Percentiles rank a stretch among this genome's conserved stretches.
phyloP scores from a whole-genome alignment of 2,888 invertebrate genomes.

The Epicampocera succincta region DNA sequence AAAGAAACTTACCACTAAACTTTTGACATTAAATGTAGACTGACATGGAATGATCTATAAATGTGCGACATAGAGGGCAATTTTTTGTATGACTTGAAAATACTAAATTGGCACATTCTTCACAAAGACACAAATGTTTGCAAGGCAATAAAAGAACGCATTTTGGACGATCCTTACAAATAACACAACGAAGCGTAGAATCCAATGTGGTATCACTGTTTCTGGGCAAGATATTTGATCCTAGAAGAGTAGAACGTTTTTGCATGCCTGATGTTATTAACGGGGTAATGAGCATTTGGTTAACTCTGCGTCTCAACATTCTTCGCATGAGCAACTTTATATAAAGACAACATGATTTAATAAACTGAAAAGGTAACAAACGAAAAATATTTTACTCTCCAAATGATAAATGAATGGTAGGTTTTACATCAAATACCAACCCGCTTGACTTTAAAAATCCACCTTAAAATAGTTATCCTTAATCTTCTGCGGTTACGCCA shows the following conservation, averaged over 20 bases:
- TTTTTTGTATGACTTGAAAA: conserved; percentile 36
- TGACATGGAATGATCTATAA: conserved; percentile 59
- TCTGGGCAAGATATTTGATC: conserved; percentile 20
- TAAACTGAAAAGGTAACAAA: conserved; percentile 35
- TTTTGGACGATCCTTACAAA: conserved; percentile 72
- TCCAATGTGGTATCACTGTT: conserved; percentile 42
- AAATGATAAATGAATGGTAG: no score
- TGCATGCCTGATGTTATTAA: neutral
- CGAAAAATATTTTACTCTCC: neutral
- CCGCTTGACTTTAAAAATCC: conserved; percentile 28
- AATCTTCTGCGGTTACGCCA: conserved; percentile 63
- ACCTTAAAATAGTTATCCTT: neutral
- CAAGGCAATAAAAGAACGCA: conserved; percentile 73
- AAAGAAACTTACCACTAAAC: conserved; percentile 19
- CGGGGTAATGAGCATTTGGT: conserved; percentile 7
- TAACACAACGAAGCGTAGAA: conserved; percentile 69
- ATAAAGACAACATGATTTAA: conserved; percentile 14
- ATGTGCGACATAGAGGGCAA: conserved; percentile 73
- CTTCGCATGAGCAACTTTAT: neutral
- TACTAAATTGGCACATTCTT: conserved; percentile 70
- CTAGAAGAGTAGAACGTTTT: conserved; percentile 36
- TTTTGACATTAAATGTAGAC: conserved; percentile 63
- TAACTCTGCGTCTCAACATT: conserved; percentile 22
- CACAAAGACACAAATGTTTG: conserved; percentile 74
- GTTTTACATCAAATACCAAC: conserved; percentile 24